phyloP scores from a whole-genome alignment of 2,797 vertebrate species.

The Oryzias sinensis region DNA sequence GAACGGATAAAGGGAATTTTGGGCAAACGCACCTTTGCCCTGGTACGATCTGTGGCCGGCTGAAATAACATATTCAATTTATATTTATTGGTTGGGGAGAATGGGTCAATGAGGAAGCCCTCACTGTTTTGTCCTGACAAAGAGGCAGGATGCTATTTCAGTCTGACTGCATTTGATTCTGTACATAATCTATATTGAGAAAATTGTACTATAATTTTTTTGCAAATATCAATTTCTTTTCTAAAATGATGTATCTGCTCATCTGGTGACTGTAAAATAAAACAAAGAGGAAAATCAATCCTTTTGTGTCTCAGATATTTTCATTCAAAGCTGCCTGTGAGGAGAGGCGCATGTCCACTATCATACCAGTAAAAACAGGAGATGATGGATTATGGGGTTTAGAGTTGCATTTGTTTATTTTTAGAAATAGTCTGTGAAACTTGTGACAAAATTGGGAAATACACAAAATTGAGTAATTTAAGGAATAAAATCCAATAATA shows the following conservation, averaged over 20 bases:
- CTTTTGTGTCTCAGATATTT: constrained; percentile 25
- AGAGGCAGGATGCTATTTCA: constrained; percentile 66
- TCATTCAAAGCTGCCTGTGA: background rate
- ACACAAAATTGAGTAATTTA: no score
- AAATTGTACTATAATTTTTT: constrained; percentile 83
- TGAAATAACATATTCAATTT: constrained; percentile 80
- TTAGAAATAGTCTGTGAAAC: no score
- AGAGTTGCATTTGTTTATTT: no score
- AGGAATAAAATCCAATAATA: no score
- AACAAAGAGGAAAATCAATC: constrained; percentile 55
- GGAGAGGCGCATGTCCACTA: no score
- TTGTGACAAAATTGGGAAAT: no score
- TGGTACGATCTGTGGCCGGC: constrained; percentile 68
- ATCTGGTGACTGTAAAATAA: constrained; percentile 83
- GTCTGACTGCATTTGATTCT: constrained; percentile 73
- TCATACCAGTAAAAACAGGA: no score
- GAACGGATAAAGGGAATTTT: constrained; percentile 72
- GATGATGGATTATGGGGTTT: no score
- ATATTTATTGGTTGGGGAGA: constrained; percentile 78
- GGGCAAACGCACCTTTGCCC: constrained; percentile 65
- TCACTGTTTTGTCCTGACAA: constrained; percentile 60
- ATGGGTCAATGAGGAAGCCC: constrained; percentile 49
- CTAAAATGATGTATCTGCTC: constrained; percentile 83
- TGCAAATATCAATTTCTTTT: constrained; percentile 79
- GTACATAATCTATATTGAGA: constrained; percentile 82